Evolutionary conservation across 2,113 vertebrate species (phyloP).

Genomic region (Anhinga anhinga): DNA sequence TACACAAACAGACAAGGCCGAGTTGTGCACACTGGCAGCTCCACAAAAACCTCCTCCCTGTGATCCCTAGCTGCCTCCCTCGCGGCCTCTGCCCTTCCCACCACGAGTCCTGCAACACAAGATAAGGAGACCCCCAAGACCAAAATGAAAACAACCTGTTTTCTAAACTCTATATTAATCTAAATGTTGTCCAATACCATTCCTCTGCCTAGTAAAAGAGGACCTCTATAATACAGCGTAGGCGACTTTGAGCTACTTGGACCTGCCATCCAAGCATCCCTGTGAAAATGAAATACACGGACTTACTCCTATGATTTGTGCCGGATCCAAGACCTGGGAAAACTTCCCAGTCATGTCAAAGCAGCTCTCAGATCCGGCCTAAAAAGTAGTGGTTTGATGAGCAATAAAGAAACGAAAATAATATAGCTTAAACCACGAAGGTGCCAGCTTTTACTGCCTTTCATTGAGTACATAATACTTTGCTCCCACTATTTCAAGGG

Average conservation of each 20-base stretch:
- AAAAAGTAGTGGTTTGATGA: not conserved
- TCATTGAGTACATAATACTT: constrained; percentile 4
- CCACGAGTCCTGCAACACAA: not conserved
- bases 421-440: constrained; percentile 14
- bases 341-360: not conserved
- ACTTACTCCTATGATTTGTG: not conserved
- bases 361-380: not conserved
- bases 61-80: not conserved
- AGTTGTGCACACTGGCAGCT: fast-evolving
- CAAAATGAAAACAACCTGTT: fast-evolving
- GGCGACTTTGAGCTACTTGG: not conserved
- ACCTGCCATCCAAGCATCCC: not conserved
- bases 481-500: constrained; percentile 3
- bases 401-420: constrained; percentile 36
- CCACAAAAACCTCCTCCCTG: fast-evolving
- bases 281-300: not conserved
- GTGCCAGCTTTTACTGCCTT: constrained; percentile 37
- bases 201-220: not conserved
- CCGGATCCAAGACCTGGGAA: not conserved
- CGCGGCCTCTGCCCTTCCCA: not conserved
- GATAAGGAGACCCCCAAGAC: not conserved
- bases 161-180: not conserved
- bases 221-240: not conserved
- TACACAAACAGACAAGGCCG: not conserved
- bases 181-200: not conserved